A percentile compares a stretch with the other conserved stretches of the same genome.
Evolutionary conservation across 92 coral and sea anemone genomes (phyloP).

Genomic region (Siderastrea radians): DNA sequence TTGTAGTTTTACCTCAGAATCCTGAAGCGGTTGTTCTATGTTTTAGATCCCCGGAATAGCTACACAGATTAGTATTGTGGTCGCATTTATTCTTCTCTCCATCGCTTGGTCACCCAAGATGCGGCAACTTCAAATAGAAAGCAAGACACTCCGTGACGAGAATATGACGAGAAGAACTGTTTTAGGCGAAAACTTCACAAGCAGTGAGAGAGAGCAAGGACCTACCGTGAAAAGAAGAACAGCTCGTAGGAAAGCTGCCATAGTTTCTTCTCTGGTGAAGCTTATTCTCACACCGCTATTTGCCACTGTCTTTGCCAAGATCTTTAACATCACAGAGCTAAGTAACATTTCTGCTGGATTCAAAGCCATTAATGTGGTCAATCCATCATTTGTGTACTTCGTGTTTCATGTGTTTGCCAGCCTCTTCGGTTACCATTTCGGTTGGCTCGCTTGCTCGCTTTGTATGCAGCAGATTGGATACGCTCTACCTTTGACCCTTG

Average conservation of each 20-base stretch:
- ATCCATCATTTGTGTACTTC: conserved; percentile 61
- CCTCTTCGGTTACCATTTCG: conserved; percentile 60
- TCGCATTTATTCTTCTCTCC: conserved; percentile 51
- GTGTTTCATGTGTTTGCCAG: conserved; percentile 53
- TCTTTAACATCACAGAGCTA: conserved; percentile 3
- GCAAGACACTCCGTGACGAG: neutral
- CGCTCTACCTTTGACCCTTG: conserved; percentile 71
- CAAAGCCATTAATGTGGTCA: conserved; percentile 39
- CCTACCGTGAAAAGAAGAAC: neutral
- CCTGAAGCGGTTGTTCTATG: neutral
- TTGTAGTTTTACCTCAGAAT: neutral
- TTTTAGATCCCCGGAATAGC: conserved; percentile 7
- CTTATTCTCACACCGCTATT: conserved; percentile 22
- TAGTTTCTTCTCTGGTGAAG: conserved; percentile 25
- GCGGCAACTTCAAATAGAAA: conserved; percentile 64
- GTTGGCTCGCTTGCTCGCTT: conserved; percentile 70
- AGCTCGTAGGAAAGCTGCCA: conserved; percentile 27
- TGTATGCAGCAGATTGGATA: conserved; percentile 67
- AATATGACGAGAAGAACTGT: neutral
- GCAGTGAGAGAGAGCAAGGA: neutral
- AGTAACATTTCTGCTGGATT: conserved; percentile 50
- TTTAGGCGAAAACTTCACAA: neutral
- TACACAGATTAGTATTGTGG: conserved; percentile 40
- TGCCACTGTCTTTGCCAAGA: conserved; percentile 12
- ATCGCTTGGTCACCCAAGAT: conserved; percentile 69